Evolutionary conservation across 2,797 vertebrate genomes (phyloP).

Genomic region (Hybognathus amarus): DNA sequence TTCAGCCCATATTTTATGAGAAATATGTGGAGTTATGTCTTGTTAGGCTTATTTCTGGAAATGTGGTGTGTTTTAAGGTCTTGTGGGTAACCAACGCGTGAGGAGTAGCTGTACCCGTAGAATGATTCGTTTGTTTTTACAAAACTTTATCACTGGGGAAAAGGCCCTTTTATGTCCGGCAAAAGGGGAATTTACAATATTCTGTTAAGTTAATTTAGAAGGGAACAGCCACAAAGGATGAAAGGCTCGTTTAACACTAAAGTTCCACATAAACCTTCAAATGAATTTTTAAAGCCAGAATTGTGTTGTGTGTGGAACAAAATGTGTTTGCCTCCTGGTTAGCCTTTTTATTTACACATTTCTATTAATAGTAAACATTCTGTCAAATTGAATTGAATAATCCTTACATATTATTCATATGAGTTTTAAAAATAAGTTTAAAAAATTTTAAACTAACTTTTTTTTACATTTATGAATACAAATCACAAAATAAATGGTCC

Average conservation of each 20-base stretch:
- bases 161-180: not conserved
- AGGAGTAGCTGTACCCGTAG: not conserved
- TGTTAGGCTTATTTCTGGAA: slow-evolving; percentile 3
- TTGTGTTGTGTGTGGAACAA: slow-evolving; percentile 32
- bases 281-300: slow-evolving; percentile 2
- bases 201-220: slow-evolving; percentile 29
- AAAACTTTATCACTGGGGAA: not conserved
- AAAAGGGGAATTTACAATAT: slow-evolving; percentile 24
- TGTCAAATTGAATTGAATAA: too few relatives aligned
- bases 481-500: too few relatives aligned
- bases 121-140: slow-evolving; percentile 33
- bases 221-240: slow-evolving; percentile 19
- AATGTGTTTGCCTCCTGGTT: slow-evolving; percentile 11
- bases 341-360: too few relatives aligned
- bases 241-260: slow-evolving; percentile 25
- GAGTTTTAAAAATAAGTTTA: too few relatives aligned
- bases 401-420: too few relatives aligned
- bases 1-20: not conserved
- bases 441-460: too few relatives aligned
- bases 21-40: slow-evolving; percentile 6
- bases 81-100: not conserved
- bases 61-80: slow-evolving; percentile 9
- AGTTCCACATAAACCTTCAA: slow-evolving; percentile 47
- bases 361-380: too few relatives aligned
- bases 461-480: too few relatives aligned